These are phyloP conservation scores for Drosophila tristis DNA, from an alignment of 1,140 invertebrate genomes.

Conservation along the genomic window DNA sequence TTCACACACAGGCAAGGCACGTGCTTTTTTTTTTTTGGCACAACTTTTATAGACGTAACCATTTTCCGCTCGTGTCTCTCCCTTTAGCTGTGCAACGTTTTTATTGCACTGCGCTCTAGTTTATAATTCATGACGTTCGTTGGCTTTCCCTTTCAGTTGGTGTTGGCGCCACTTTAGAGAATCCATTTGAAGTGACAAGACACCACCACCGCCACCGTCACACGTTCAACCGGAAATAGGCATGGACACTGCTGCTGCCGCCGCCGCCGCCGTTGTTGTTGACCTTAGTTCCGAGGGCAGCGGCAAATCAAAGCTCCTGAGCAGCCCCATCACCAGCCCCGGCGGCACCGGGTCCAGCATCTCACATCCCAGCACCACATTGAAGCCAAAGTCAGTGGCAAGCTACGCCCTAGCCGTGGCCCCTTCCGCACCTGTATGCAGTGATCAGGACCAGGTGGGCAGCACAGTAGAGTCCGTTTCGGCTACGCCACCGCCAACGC, in stretches of 20 bases:
- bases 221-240: constrained; percentile 7
- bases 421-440: constrained; percentile 11
- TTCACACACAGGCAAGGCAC: constrained; percentile 58
- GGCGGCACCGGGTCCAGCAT: background rate
- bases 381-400: constrained; percentile 7
- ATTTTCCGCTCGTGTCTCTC: constrained; percentile 18
- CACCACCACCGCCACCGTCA: constrained; percentile 12
- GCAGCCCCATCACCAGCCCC: constrained; percentile 25
- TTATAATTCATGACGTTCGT: constrained; percentile 60
- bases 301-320: constrained; percentile 50
- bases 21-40: constrained; percentile 59
- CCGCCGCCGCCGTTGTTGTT: constrained; percentile 70
- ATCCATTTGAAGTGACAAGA: constrained; percentile 24
- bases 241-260: constrained; percentile 75
- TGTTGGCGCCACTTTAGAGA: constrained; percentile 50
- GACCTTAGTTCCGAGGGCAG: constrained; percentile 58
- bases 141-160: constrained; percentile 62
- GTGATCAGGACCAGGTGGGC: constrained; percentile 54
- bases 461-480: constrained; percentile 75
- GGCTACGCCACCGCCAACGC: constrained; percentile 67
- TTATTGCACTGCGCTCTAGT: constrained; percentile 45
- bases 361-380: background rate
- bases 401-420: background rate
- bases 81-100: constrained; percentile 15
- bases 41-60: constrained; percentile 51